Evolutionary conservation across 2,888 invertebrate species (phyloP).

Genomic region (Trissolcus japonicus): DNA sequence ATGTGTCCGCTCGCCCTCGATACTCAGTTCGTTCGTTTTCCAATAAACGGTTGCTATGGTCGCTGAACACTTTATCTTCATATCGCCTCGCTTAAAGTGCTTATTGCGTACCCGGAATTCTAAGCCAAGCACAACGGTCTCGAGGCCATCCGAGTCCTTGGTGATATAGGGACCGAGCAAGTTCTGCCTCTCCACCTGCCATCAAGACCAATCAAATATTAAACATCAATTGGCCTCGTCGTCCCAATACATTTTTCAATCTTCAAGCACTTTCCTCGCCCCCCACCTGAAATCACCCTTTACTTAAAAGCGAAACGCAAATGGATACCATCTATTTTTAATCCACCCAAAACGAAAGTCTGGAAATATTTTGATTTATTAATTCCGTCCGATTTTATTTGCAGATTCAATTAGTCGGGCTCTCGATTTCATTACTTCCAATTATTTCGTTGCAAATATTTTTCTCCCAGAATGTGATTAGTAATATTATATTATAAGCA

Average conservation of each 20-base stretch:
- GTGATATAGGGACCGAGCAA: slow-evolving; percentile 77
- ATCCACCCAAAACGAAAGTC: background rate
- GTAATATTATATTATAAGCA: too few species aligned
- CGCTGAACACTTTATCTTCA: slow-evolving; percentile 92
- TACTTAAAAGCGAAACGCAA: background rate
- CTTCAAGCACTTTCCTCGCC: background rate
- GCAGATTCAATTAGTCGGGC: background rate
- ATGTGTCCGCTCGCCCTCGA: slow-evolving; percentile 84
- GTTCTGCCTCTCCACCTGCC: slow-evolving; percentile 76
- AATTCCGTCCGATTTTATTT: background rate
- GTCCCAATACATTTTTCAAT: background rate
- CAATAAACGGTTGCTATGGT: slow-evolving; percentile 91
- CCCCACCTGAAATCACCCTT: background rate
- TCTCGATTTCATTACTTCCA: too few species aligned
- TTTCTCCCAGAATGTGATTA: too few species aligned
- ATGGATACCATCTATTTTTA: slow-evolving; percentile 8
- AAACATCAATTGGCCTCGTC: slow-evolving; percentile 7
- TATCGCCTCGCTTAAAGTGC: slow-evolving; percentile 89
- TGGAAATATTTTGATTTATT: too few species aligned
- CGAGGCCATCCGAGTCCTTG: slow-evolving; percentile 81
- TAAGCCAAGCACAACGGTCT: slow-evolving; percentile 86
- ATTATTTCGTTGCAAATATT: too few species aligned
- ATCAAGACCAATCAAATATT: slow-evolving; percentile 45
- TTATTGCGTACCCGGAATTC: slow-evolving; percentile 88
- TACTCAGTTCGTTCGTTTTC: slow-evolving; percentile 92